A percentile compares a stretch with the other conserved stretches of the same genome.
Evolutionary conservation across 2,888 invertebrate genomes (phyloP).

Genomic region (Cataglyphis livida): DNA sequence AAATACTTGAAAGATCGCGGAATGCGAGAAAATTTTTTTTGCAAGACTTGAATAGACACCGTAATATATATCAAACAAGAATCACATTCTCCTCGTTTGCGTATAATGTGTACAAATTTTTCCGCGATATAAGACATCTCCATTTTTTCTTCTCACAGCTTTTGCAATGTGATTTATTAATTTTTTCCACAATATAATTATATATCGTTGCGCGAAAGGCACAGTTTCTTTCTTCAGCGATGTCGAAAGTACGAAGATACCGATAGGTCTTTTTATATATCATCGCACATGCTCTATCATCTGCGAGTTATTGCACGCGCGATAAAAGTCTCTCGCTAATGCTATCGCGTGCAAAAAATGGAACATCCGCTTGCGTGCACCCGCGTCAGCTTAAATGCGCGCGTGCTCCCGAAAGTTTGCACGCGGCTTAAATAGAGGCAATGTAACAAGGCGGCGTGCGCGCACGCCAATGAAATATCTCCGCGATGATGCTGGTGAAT

Average conservation of each 20-base stretch:
- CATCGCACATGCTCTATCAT: constrained; percentile 13
- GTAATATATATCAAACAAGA: background rate
- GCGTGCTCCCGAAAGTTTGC: constrained; percentile 6
- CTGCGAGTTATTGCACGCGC: constrained; percentile 8
- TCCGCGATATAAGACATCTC: background rate
- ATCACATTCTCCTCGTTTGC: background rate
- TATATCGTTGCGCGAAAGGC: background rate
- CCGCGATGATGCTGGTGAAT: constrained; percentile 53
- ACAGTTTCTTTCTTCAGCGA: background rate
- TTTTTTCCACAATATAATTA: background rate
- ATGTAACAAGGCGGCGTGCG: constrained; percentile 15
- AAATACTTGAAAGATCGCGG: too few species aligned
- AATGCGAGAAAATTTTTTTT: too few species aligned
- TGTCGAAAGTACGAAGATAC: background rate
- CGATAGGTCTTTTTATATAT: background rate
- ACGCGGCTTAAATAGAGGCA: constrained; percentile 6
- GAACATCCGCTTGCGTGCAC: constrained; percentile 24
- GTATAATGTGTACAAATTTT: background rate
- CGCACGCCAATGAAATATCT: constrained; percentile 47
- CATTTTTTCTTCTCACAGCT: background rate
- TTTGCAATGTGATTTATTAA: too few species aligned
- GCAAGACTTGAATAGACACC: too few species aligned
- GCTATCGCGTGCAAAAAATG: background rate
- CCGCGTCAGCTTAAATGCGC: background rate
- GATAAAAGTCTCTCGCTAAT: constrained; percentile 10